Evolutionary conservation across 2,888 invertebrate genomes (phyloP).

Genomic region (Eudemis profundana): DNA sequence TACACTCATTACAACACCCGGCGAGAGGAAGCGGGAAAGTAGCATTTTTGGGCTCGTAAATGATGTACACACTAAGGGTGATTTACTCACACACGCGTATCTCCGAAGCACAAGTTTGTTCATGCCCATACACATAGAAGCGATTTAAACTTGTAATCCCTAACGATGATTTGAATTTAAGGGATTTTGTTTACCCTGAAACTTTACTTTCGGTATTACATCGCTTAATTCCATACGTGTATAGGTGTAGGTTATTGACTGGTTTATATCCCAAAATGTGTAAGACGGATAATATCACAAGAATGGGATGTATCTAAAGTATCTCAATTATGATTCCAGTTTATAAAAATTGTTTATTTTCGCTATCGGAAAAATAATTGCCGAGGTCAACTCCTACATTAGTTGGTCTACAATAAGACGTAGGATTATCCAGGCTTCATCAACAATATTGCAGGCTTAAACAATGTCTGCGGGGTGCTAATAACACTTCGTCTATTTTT

Average conservation of each 20-base stretch:
- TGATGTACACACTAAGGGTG: conserved; percentile 76
- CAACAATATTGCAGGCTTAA: conserved; percentile 37
- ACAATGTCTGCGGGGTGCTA: conserved; percentile 27
- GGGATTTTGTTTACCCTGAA: conserved; percentile 69
- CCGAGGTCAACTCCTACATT: background rate
- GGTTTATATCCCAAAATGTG: conserved; percentile 1
- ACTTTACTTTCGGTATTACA: conserved; percentile 44
- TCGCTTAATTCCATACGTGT: conserved; percentile 38
- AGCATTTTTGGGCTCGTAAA: conserved; percentile 81
- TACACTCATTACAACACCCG: conserved; percentile 62
- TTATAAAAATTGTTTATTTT: background rate
- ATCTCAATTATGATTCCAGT: too few relatives aligned
- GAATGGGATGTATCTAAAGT: too few relatives aligned
- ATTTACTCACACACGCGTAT: conserved; percentile 70
- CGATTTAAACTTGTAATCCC: conserved; percentile 83
- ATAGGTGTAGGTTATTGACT: conserved; percentile 30
- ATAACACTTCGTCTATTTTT: conserved; percentile 24
- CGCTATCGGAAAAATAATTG: background rate
- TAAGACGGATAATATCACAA: too few relatives aligned
- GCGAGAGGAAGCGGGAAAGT: conserved; percentile 77
- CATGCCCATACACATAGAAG: conserved; percentile 70
- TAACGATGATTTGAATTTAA: conserved; percentile 82
- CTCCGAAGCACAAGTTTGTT: conserved; percentile 63
- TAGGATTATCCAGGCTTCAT: conserved; percentile 36
- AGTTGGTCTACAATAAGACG: conserved; percentile 21